Evolutionary conservation across 2,888 invertebrate species (phyloP), one percentile per base, ranked within the genome.

Genomic region (Plebejus argus): DNA sequence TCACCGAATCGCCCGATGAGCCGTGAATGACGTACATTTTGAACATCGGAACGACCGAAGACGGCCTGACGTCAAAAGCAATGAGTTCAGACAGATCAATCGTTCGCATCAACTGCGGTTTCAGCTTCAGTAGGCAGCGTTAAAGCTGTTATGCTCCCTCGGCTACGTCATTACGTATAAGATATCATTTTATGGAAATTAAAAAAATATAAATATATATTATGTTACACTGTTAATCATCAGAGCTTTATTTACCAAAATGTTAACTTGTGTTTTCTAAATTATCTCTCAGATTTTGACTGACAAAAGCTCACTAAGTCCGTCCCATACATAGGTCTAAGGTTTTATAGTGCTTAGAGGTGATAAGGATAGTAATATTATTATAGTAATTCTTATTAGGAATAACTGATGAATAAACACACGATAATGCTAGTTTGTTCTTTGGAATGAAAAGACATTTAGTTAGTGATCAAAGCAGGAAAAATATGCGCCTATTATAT

Each of bases 61-160:
- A 45, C 45, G 23, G 74, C 28, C 49, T 72, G 72, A 72, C 72
- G 74, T 74, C 74, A 74, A 28, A 74, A 74, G 1, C 15, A 28
- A 74, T 53, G 49, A 49, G 49, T 72, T 23, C 20, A 74, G 53
- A 74, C 74, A 49, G 18, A 49, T 74, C 74, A 74, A 74, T 74
- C 74, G 45, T 39, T 39, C 45, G 45, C 23, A 12, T 45, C 53
- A 28, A 53, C 23, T 74, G 49, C 28, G 23, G 53, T 74, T 66
- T 66, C 33, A 66, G 66, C 74, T 28, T 53, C 53, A 53, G 53
- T 74, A 53, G 18, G 15, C 28, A 53, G 74, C 28, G 23, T 74
- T 74, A 49, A 72, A 53, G 49, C 45, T 39, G 28, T 72, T 45
- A 49, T 18, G 74, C 74, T 49, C 15, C 53, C 74, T 49, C 53